Evolutionary conservation across 2,888 invertebrate genomes (phyloP).

Genomic region (Thymelicus lineola): DNA sequence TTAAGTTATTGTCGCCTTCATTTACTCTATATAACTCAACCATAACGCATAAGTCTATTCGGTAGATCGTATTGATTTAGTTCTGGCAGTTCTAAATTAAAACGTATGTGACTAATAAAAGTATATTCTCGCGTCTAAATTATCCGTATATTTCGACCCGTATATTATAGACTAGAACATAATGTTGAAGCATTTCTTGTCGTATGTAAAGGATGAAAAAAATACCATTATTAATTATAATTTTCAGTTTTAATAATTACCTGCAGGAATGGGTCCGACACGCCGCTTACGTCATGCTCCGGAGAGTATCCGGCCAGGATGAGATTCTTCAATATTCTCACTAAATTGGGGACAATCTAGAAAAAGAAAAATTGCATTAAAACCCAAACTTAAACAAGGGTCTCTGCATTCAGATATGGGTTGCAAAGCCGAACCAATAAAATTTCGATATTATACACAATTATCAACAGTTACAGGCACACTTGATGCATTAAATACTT

Average conservation of each 20-base stretch:
- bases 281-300: slow-evolving; percentile 99
- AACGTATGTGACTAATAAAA: too few relatives aligned
- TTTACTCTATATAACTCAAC: too few relatives aligned
- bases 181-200: too few relatives aligned
- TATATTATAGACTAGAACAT: too few relatives aligned
- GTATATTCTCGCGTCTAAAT: too few relatives aligned
- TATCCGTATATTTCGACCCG: too few relatives aligned
- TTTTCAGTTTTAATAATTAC: slow-evolving; percentile 72
- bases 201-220: too few relatives aligned
- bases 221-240: too few relatives aligned
- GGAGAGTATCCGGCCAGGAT: slow-evolving; percentile 99
- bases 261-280: slow-evolving; percentile 99
- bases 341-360: slow-evolving; percentile 99
- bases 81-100: too few relatives aligned
- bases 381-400: slow-evolving; percentile 34
- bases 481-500: slow-evolving; percentile 31
- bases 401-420: slow-evolving; percentile 42
- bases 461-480: slow-evolving; percentile 22
- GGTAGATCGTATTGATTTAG: too few relatives aligned
- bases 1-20: too few relatives aligned
- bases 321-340: slow-evolving; percentile 98
- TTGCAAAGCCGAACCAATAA: slow-evolving; percentile 22
- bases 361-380: slow-evolving; percentile 60
- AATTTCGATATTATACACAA: slow-evolving; percentile 33
- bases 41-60: too few relatives aligned